Evolutionary conservation across 1,140 invertebrate genomes (phyloP).

Genomic region (Drosophila parabipectinata): DNA sequence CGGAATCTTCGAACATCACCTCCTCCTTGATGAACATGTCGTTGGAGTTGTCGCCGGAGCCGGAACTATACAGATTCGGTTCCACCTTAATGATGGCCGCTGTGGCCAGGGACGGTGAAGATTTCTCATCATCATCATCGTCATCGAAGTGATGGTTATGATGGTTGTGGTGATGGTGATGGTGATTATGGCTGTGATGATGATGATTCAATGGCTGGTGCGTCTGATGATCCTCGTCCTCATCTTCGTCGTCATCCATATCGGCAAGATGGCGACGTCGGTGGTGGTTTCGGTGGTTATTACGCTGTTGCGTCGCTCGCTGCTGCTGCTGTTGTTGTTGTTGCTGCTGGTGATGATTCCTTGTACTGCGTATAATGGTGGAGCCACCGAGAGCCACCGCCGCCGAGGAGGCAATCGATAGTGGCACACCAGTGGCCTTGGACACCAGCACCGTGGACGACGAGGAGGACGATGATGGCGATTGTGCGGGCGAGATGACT

Average conservation of each 20-base stretch:
- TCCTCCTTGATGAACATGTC: conserved; percentile 83
- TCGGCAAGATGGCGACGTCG: conserved; percentile 80
- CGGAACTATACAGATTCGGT: conserved; percentile 81
- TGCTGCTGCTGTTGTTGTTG: conserved; percentile 51
- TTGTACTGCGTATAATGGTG: conserved; percentile 78
- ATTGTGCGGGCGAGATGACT: conserved; percentile 75
- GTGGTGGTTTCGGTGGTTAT: conserved; percentile 83
- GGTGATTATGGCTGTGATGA: conserved; percentile 57
- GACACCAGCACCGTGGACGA: conserved; percentile 78
- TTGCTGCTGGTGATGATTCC: conserved; percentile 65
- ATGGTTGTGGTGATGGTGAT: conserved; percentile 57
- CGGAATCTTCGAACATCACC: conserved; percentile 78
- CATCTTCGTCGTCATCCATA: conserved; percentile 78
- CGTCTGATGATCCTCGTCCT: conserved; percentile 50
- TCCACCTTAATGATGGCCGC: conserved; percentile 80
- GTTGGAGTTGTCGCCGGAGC: conserved; percentile 80
- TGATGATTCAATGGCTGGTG: conserved; percentile 37
- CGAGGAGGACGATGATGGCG: conserved; percentile 81
- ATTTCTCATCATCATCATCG: conserved; percentile 82
- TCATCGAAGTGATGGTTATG: conserved; percentile 81
- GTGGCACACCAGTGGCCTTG: conserved; percentile 71
- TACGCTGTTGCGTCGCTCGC: conserved; percentile 57
- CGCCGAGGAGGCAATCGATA: conserved; percentile 75
- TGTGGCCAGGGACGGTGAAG: conserved; percentile 82
- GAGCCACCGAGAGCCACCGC: conserved; percentile 66